These are phyloP conservation scores for Biston betularia DNA, from an alignment of 2,888 invertebrate genomes.

Conservation along the genomic window DNA sequence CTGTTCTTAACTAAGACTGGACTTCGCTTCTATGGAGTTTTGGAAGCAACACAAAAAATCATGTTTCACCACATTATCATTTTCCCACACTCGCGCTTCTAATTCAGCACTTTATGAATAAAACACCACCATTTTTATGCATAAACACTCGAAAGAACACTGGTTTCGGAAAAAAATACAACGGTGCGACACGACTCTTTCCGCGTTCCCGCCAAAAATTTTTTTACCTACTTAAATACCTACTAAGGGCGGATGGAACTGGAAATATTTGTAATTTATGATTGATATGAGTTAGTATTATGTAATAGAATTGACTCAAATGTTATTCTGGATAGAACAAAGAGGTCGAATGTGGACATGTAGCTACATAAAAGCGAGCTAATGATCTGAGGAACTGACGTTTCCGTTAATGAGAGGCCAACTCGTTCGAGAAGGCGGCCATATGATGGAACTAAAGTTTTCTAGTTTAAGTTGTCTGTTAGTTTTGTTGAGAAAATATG, in stretches of 20 bases:
- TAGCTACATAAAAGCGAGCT: constrained; percentile 29
- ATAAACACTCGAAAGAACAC: too few species aligned
- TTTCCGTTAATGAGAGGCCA: constrained; percentile 14
- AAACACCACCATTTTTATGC: too few species aligned
- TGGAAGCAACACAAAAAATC: too few species aligned
- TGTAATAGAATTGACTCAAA: not conserved
- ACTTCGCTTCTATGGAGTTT: too few species aligned
- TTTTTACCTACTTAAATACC: too few species aligned
- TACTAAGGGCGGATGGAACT: not conserved
- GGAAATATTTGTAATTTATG: not conserved
- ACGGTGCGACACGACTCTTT: too few species aligned
- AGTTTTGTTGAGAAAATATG: not conserved
- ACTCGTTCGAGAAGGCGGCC: not conserved
- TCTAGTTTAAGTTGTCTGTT: not conserved
- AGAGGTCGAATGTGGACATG: constrained; percentile 1
- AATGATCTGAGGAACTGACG: constrained; percentile 43
- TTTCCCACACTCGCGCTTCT: too few species aligned
- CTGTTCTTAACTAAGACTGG: too few species aligned
- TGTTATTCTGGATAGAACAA: constrained; percentile 4
- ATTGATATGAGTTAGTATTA: not conserved
- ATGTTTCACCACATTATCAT: too few species aligned
- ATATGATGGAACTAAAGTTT: not conserved
- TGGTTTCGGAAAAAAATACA: too few species aligned
- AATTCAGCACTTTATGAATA: too few species aligned
- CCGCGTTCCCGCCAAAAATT: too few species aligned